These are phyloP conservation scores for Gadopsis bispinosus DNA, from an alignment of 2,797 vertebrate species.

Conservation along the genomic window DNA sequence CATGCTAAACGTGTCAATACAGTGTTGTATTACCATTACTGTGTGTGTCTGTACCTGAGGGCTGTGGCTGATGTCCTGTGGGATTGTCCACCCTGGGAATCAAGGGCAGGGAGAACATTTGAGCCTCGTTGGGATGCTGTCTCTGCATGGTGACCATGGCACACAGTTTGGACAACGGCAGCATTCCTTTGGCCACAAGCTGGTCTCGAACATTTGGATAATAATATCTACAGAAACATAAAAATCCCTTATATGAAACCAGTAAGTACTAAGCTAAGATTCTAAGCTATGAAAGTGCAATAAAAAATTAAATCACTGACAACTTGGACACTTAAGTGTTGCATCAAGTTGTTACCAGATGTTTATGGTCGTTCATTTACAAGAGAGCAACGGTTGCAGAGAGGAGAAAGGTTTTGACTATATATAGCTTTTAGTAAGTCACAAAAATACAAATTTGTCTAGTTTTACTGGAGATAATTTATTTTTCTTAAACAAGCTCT, in stretches of 20 bases:
- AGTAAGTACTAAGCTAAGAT: neutral
- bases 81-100: constrained; percentile 81
- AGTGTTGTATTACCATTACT: neutral
- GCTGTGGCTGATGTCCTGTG: constrained; percentile 67
- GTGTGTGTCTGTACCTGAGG: constrained; percentile 85
- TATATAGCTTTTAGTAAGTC: neutral
- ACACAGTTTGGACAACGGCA: constrained; percentile 93
- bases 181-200: constrained; percentile 90
- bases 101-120: constrained; percentile 91
- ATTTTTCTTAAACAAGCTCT: too few relatives aligned
- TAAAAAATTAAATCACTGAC: neutral
- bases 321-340: neutral
- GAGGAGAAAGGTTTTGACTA: neutral
- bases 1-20: neutral
- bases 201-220: constrained; percentile 98
- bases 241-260: neutral
- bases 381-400: neutral
- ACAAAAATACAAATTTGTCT: neutral
- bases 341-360: neutral
- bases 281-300: neutral
- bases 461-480: neutral
- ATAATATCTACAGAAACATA: constrained; percentile 89
- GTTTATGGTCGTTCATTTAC: neutral
- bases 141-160: constrained; percentile 94
- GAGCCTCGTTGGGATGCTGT: constrained; percentile 84